A percentile compares a stretch with the other conserved stretches of the same genome.
Conservation (phyloP, 2,113 vertebrate genomes). For the Rhinichthys klamathensis region DNA sequence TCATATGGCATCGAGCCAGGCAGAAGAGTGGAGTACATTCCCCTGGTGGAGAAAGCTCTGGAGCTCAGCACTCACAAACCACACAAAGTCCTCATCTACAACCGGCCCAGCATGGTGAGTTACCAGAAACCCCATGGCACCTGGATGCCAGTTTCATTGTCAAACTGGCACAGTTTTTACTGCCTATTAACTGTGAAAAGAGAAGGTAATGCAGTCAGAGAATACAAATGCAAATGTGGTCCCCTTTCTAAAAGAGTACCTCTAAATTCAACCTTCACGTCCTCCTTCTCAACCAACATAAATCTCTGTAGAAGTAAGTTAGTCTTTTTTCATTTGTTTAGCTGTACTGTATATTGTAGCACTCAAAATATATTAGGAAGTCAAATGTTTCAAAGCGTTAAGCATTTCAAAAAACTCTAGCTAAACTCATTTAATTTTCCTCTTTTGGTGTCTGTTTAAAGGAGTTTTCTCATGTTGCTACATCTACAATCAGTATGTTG, state of each 20-base stretch:
- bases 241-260: neutral
- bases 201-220: slow-evolving; percentile 11
- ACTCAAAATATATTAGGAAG: neutral
- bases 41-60: slow-evolving; percentile 89
- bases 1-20: slow-evolving; percentile 94
- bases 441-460: neutral
- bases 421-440: neutral
- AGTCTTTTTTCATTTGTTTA: neutral
- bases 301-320: neutral
- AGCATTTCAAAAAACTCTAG: neutral
- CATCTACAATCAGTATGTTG: slow-evolving; percentile 5
- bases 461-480: neutral
- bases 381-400: neutral
- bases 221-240: slow-evolving; percentile 15
- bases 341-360: neutral
- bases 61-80: slow-evolving; percentile 81
- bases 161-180: neutral
- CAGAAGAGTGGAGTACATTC: slow-evolving; percentile 87
- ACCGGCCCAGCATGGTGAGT: slow-evolving; percentile 86
- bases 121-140: neutral
- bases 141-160: neutral
- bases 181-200: neutral
- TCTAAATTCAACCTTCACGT: neutral
- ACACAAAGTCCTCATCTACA: slow-evolving; percentile 89
- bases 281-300: neutral